Percentiles rank a stretch among this genome's conserved stretches.
These are phyloP conservation scores for Cuniculus paca DNA, from an alignment of 2,797 vertebrate species.

Conservation along the genomic window DNA sequence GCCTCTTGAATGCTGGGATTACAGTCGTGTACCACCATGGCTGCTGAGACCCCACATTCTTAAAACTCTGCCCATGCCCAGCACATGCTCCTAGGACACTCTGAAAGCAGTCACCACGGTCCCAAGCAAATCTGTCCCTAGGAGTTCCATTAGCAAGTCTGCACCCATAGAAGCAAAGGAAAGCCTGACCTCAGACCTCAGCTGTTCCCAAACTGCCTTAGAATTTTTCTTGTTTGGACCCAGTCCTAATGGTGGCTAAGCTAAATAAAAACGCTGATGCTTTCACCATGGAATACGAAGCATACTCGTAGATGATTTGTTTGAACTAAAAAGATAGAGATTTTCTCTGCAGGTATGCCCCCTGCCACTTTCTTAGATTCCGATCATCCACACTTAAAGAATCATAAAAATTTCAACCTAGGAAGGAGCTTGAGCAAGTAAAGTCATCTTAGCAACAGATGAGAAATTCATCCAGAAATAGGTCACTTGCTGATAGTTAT, in stretches of 20 bases:
- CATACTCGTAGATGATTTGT: background rate
- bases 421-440: background rate
- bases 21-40: background rate
- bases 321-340: background rate
- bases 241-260: background rate
- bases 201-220: background rate
- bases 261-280: background rate
- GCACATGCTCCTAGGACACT: background rate
- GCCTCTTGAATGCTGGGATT: background rate
- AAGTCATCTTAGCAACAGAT: conserved; percentile 3
- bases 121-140: background rate
- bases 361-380: background rate
- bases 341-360: background rate
- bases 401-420: conserved; percentile 7
- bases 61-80: background rate
- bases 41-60: background rate
- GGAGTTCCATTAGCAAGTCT: background rate
- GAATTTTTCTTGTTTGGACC: background rate
- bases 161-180: background rate
- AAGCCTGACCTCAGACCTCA: background rate
- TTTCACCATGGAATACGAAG: background rate
- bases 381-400: background rate
- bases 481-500: background rate
- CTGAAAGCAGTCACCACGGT: background rate
- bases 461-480: conserved; percentile 41